phyloP scores from a whole-genome alignment of 1,140 invertebrate species.

The Diabrotica virgifera region DNA sequence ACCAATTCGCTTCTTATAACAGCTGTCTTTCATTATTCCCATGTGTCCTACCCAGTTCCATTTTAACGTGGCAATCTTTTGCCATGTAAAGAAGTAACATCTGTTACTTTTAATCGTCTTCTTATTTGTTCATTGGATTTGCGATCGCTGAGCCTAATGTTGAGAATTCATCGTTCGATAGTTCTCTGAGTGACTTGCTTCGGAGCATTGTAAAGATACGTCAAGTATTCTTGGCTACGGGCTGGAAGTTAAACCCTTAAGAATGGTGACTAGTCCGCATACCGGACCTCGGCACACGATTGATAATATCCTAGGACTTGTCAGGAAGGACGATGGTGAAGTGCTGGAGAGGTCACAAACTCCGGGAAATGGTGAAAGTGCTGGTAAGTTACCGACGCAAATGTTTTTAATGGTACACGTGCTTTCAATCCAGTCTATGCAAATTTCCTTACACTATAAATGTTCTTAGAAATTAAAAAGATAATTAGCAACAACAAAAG shows the following conservation, averaged over 20 bases:
- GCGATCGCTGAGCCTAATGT: too few species aligned
- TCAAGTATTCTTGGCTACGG: conserved; percentile 42
- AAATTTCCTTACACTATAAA: neutral
- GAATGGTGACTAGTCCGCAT: conserved; percentile 42
- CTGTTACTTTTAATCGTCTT: too few species aligned
- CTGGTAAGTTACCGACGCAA: conserved; percentile 36
- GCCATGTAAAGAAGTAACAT: too few species aligned
- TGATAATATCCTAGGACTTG: conserved; percentile 49
- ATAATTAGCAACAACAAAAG: too few species aligned
- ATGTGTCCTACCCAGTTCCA: too few species aligned
- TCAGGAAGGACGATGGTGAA: conserved; percentile 38
- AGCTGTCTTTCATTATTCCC: too few species aligned
- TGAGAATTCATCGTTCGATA: too few species aligned
- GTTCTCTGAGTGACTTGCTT: too few species aligned
- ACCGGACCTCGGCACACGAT: conserved; percentile 49
- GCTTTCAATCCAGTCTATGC: neutral
- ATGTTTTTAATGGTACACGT: neutral
- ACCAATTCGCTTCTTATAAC: too few species aligned
- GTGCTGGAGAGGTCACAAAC: conserved; percentile 39
- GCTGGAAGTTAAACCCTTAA: conserved; percentile 42
- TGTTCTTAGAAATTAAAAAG: too few species aligned
- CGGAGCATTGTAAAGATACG: conserved; percentile 46
- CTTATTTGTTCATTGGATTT: too few species aligned
- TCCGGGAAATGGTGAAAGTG: conserved; percentile 45
- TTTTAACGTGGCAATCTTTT: too few species aligned